Percentiles rank a stretch among this genome's conserved stretches.
phyloP scores from a whole-genome alignment of 2,888 invertebrate genomes.

The Tetheella fluctuosa region DNA sequence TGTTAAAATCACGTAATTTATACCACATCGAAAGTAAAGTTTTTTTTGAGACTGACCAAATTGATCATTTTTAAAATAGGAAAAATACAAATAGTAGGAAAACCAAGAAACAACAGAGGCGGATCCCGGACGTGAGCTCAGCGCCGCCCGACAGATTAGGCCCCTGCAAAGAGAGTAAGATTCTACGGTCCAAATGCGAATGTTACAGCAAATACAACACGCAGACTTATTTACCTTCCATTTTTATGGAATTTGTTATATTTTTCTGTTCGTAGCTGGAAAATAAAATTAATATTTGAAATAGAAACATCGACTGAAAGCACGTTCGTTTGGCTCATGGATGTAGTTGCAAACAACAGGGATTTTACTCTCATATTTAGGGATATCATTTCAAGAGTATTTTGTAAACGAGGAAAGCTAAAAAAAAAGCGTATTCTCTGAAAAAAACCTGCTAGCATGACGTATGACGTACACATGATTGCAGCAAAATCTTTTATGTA shows the following conservation, averaged over 20 bases:
- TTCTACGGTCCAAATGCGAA: constrained; percentile 62
- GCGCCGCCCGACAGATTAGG: constrained; percentile 70
- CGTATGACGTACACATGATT: too few relatives aligned
- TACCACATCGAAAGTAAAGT: neutral
- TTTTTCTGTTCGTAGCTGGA: constrained; percentile 43
- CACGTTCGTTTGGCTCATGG: constrained; percentile 55
- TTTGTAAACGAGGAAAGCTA: too few relatives aligned
- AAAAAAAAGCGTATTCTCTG: too few relatives aligned
- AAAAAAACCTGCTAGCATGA: too few relatives aligned
- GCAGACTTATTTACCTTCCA: constrained; percentile 72
- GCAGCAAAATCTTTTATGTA: neutral
- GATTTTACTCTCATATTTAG: too few relatives aligned
- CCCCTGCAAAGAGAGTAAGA: constrained; percentile 72
- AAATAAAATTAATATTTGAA: constrained; percentile 67
- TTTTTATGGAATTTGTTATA: constrained; percentile 76
- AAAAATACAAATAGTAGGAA: constrained; percentile 44
- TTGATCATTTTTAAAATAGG: constrained; percentile 19
- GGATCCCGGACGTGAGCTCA: constrained; percentile 70
- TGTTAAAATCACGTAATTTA: too few relatives aligned
- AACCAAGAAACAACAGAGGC: constrained; percentile 74
- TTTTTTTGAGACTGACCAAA: neutral
- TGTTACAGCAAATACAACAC: constrained; percentile 71
- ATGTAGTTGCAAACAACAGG: constrained; percentile 15
- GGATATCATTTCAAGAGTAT: too few relatives aligned
- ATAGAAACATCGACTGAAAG: constrained; percentile 51